These are phyloP conservation scores for Coendou prehensilis DNA, from an alignment of 2,797 vertebrate species.

Conservation along the genomic window DNA sequence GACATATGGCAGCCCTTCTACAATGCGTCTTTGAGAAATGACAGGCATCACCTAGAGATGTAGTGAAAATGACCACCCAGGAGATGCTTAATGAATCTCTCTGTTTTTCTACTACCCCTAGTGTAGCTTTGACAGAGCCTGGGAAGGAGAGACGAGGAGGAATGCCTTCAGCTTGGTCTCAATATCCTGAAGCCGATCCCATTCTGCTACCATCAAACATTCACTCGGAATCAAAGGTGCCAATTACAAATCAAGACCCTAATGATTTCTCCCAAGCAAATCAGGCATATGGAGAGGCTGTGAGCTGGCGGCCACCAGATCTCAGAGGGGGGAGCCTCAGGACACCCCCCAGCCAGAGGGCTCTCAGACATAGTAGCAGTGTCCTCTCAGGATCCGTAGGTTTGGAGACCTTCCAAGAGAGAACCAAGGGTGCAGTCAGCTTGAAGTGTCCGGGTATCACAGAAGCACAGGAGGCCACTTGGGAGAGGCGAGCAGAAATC, in stretches of 20 bases:
- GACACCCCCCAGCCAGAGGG: constrained; percentile 91
- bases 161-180: constrained; percentile 94
- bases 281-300: constrained; percentile 90
- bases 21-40: constrained; percentile 31
- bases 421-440: constrained; percentile 92
- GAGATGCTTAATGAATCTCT: constrained; percentile 96
- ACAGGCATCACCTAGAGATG: not conserved
- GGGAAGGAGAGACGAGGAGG: constrained; percentile 94
- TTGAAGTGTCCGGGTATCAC: constrained; percentile 88
- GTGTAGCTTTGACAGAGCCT: constrained; percentile 99
- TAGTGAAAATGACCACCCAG: constrained; percentile 74
- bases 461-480: constrained; percentile 87
- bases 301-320: constrained; percentile 91
- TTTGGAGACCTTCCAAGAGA: constrained; percentile 92
- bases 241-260: constrained; percentile 93
- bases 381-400: constrained; percentile 90
- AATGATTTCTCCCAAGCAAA: constrained; percentile 93
- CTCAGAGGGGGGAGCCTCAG: constrained; percentile 92
- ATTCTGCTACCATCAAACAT: constrained; percentile 94
- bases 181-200: constrained; percentile 93
- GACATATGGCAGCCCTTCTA: not conserved
- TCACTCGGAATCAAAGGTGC: constrained; percentile 95
- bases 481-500: constrained; percentile 88
- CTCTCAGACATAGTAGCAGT: constrained; percentile 93
- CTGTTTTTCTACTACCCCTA: constrained; percentile 97